Conservation (phyloP, 2,888 invertebrate species). For the Clostera curtula region DNA sequence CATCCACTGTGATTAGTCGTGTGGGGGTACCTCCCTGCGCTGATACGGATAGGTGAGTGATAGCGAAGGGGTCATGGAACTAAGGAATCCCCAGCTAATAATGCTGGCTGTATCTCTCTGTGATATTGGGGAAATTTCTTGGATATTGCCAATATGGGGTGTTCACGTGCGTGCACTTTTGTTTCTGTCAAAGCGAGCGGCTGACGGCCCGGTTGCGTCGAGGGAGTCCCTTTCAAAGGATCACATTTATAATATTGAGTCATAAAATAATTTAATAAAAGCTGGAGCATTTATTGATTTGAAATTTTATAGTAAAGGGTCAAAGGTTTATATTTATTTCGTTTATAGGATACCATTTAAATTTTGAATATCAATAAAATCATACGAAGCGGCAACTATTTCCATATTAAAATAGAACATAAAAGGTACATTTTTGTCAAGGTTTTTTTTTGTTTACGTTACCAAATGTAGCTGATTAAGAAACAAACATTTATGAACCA, state of each 20-base stretch:
- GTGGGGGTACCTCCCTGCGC: slow-evolving; percentile 42
- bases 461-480: too few species aligned
- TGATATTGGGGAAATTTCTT: slow-evolving; percentile 67
- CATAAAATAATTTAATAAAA: slow-evolving; percentile 4
- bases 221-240: slow-evolving; percentile 17
- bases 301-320: too few species aligned
- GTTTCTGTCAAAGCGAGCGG: slow-evolving; percentile 52
- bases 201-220: slow-evolving; percentile 14
- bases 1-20: slow-evolving; percentile 73
- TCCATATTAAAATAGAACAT: too few species aligned
- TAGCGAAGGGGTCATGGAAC: slow-evolving; percentile 61
- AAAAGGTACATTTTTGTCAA: too few species aligned
- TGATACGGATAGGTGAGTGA: slow-evolving; percentile 72
- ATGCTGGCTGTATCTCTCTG: slow-evolving; percentile 59
- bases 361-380: too few species aligned
- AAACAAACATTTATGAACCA: too few species aligned
- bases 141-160: slow-evolving; percentile 69
- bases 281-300: neutral
- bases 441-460: too few species aligned
- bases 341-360: too few species aligned
- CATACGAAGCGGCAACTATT: too few species aligned
- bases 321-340: too few species aligned
- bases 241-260: slow-evolving; percentile 11
- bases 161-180: slow-evolving; percentile 61
- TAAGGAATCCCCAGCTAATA: slow-evolving; percentile 67